Conservation (phyloP, 2,797 vertebrate species). For the Chrosomus eos region DNA sequence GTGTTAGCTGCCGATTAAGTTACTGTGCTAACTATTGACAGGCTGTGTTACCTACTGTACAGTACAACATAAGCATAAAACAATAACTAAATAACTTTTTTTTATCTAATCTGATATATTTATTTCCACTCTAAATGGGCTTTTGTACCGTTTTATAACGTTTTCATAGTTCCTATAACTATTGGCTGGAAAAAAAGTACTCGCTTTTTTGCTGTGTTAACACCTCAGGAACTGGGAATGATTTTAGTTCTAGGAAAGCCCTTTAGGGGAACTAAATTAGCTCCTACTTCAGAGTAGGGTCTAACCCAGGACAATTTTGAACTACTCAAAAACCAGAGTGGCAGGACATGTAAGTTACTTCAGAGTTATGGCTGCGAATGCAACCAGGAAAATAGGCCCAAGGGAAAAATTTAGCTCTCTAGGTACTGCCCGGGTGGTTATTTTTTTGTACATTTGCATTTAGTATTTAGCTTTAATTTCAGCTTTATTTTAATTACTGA, state of each 20-base stretch:
- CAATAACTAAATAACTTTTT: neutral
- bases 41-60: neutral
- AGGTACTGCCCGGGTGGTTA: too few species aligned
- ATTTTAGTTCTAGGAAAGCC: neutral
- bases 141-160: fast-evolving
- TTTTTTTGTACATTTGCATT: neutral
- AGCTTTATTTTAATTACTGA: neutral
- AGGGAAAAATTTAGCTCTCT: too few species aligned
- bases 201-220: neutral
- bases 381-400: neutral
- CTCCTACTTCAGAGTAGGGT: neutral
- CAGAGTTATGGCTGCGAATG: neutral
- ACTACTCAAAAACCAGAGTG: too few species aligned
- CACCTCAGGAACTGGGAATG: neutral
- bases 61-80: neutral
- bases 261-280: neutral
- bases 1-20: neutral
- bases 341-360: neutral
- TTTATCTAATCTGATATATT: neutral
- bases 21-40: neutral
- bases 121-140: neutral
- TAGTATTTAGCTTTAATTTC: neutral
- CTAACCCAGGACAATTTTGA: neutral
- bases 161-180: neutral
- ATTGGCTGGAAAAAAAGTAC: neutral